These are phyloP conservation scores for Aphaenogaster rudis DNA, from an alignment of 1,140 invertebrate species.

Conservation along the genomic window DNA sequence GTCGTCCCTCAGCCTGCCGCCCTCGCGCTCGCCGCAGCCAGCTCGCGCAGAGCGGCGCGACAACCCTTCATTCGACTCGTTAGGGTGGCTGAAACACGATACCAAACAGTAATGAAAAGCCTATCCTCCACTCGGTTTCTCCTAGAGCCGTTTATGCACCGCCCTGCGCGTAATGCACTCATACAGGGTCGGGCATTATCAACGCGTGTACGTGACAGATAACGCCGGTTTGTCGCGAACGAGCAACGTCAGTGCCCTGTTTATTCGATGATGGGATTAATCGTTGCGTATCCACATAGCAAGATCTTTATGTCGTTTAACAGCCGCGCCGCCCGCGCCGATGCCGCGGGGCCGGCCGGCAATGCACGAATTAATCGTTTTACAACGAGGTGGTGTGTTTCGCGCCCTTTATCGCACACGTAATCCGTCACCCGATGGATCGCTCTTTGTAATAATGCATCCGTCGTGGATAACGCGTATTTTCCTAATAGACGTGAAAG, in stretches of 20 bases:
- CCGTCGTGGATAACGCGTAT: conserved; percentile 14
- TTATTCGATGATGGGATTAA: conserved; percentile 76
- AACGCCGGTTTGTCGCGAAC: conserved; percentile 71
- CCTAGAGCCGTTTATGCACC: conserved; percentile 74
- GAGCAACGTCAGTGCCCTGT: conserved; percentile 71
- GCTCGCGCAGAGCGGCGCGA: conserved; percentile 75
- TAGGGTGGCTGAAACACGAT: conserved; percentile 80
- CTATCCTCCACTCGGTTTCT: conserved; percentile 77
- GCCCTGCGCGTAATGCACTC: conserved; percentile 73
- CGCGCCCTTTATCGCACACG: conserved; percentile 37
- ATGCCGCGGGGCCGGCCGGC: not conserved
- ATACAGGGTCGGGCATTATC: conserved; percentile 65
- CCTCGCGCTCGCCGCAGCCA: conserved; percentile 61
- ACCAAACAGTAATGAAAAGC: conserved; percentile 83
- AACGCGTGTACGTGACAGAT: conserved; percentile 75
- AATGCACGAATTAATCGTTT: conserved; percentile 66
- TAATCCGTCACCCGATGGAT: conserved; percentile 20
- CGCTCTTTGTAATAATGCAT: conserved; percentile 19
- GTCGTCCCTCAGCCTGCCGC: conserved; percentile 29
- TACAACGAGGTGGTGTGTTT: conserved; percentile 25
- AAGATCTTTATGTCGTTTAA: conserved; percentile 66
- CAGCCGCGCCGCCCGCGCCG: not conserved
- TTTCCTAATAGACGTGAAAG: conserved; percentile 22
- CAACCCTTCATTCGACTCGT: conserved; percentile 82
- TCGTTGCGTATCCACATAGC: conserved; percentile 59